Evolutionary conservation across 2,888 invertebrate species (phyloP).

Genomic region (Drosophila borborema): DNA sequence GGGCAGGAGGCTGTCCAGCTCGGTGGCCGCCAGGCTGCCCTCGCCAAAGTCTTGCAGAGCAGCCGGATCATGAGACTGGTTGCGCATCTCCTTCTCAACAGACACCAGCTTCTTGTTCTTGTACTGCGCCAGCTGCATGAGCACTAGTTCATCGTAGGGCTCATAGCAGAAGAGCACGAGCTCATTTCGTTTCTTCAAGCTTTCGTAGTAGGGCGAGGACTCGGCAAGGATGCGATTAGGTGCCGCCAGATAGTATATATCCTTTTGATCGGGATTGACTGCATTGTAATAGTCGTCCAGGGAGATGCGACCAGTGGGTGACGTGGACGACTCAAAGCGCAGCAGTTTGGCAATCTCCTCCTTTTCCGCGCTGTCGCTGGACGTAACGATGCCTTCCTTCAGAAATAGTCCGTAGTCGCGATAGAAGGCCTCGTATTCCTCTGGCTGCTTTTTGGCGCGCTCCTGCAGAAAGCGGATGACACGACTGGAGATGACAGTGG

Average conservation of each 20-base stretch:
- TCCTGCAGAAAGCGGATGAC: slow-evolving; percentile 94
- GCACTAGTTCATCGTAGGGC: slow-evolving; percentile 97
- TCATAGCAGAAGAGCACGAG: slow-evolving; percentile 98
- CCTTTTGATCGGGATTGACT: slow-evolving; percentile 90
- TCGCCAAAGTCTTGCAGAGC: slow-evolving; percentile 88
- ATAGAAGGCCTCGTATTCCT: slow-evolving; percentile 94
- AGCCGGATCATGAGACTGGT: slow-evolving; percentile 87
- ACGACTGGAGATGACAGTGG: slow-evolving; percentile 92
- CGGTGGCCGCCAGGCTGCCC: slow-evolving; percentile 89
- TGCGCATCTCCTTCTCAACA: slow-evolving; percentile 96
- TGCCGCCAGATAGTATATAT: slow-evolving; percentile 96
- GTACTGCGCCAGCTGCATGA: slow-evolving; percentile 93
- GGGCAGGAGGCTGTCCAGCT: slow-evolving; percentile 91
- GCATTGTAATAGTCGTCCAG: slow-evolving; percentile 92
- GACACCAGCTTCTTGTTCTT: slow-evolving; percentile 91
- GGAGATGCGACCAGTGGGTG: slow-evolving; percentile 88
- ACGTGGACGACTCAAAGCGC: slow-evolving; percentile 95
- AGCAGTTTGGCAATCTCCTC: slow-evolving; percentile 96
- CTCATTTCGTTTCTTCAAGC: slow-evolving; percentile 93
- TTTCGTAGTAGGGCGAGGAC: slow-evolving; percentile 97
- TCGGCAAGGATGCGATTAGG: slow-evolving; percentile 97
- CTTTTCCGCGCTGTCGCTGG: slow-evolving; percentile 92
- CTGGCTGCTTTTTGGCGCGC: slow-evolving; percentile 92
- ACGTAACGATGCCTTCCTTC: slow-evolving; percentile 97
- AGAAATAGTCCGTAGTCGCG: slow-evolving; percentile 96